Conservation (phyloP, 1,140 invertebrate species). For the Zaprionus kolodkinae region DNA sequence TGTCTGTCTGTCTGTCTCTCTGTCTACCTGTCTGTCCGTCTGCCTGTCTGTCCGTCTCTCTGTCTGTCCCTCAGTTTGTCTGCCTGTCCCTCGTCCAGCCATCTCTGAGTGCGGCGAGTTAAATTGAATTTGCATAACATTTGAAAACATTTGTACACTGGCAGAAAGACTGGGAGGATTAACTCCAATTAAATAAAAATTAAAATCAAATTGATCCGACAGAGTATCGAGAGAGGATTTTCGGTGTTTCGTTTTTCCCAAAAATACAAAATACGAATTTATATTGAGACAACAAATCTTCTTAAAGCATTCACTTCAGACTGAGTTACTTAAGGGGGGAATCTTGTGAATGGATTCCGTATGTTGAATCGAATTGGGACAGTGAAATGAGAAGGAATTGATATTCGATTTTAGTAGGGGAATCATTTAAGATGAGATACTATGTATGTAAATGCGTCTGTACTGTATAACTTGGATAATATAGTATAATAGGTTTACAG, state of each 20-base stretch:
- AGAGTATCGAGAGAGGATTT: neutral
- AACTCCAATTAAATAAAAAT: conserved; percentile 10
- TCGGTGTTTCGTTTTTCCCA: neutral
- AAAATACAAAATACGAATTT: neutral
- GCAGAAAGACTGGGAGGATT: neutral
- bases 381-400: no score
- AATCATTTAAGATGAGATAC: no score
- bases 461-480: no score
- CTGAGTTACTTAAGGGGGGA: neutral
- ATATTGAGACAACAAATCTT: neutral
- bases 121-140: conserved; percentile 55
- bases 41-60: conserved; percentile 1
- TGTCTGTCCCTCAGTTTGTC: neutral
- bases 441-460: no score
- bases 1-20: neutral
- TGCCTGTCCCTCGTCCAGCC: conserved; percentile 3
- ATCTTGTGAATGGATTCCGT: neutral
- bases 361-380: no score
- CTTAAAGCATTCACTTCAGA: neutral
- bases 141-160: conserved; percentile 17
- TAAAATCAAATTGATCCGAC: neutral
- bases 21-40: neutral
- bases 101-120: conserved; percentile 16
- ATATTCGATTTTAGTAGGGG: no score
- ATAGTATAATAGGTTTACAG: no score